Conservation (phyloP, 2,113 vertebrate species). For the Chitala chitala region DNA sequence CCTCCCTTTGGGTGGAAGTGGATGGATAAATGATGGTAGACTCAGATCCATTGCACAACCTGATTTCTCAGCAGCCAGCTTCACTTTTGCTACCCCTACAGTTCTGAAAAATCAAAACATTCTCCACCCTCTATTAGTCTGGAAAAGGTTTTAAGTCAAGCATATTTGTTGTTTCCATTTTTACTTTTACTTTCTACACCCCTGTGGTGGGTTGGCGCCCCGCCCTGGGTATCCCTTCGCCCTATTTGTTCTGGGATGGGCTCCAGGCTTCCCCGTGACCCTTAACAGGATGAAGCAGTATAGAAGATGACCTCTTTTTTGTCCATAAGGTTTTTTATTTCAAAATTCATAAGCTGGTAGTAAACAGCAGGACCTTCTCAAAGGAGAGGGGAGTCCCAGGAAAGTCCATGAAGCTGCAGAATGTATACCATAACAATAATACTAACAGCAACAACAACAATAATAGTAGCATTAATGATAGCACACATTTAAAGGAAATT, state of each 20-base stretch:
- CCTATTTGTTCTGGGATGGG: too few species aligned
- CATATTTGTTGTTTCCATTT: not conserved
- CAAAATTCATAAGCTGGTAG: too few species aligned
- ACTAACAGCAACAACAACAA: not conserved
- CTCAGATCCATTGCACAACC: not conserved
- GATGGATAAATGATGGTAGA: not conserved
- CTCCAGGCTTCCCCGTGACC: too few species aligned
- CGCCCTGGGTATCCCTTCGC: too few species aligned
- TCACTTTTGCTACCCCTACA: not conserved
- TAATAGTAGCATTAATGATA: not conserved
- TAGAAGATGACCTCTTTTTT: too few species aligned
- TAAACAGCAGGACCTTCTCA: too few species aligned
- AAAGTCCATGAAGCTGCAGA: too few species aligned
- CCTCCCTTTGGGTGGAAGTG: not conserved
- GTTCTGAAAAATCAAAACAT: not conserved
- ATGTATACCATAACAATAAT: not conserved
- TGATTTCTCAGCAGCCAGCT: not conserved
- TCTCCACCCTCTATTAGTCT: not conserved
- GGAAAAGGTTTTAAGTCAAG: not conserved
- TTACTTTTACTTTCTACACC: not conserved
- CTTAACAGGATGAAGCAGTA: too few species aligned
- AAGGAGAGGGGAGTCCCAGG: too few species aligned
- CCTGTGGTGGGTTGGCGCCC: too few species aligned
- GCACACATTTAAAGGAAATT: not conserved
- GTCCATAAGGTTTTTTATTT: too few species aligned